These are phyloP conservation scores for Anseranas semipalmata DNA, from an alignment of 2,113 vertebrate species.

Conservation along the genomic window DNA sequence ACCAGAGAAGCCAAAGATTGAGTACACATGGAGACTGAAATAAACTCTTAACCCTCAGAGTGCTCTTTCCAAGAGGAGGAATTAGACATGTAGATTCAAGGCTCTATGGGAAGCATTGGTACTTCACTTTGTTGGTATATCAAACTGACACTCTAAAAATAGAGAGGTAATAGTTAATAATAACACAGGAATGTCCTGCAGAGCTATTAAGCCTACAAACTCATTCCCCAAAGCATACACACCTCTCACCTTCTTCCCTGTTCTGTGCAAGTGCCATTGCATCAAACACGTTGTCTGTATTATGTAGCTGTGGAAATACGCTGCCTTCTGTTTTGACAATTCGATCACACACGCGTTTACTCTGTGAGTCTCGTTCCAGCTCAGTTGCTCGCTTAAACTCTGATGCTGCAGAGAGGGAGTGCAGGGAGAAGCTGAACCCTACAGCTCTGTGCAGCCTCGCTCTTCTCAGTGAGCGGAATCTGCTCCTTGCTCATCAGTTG, in stretches of 20 bases:
- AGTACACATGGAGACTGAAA: neutral
- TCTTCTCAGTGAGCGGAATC: neutral
- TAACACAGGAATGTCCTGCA: neutral
- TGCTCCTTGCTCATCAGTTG: neutral
- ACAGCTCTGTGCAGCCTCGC: neutral
- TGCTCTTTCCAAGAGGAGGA: neutral
- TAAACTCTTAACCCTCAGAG: neutral
- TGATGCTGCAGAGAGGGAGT: neutral
- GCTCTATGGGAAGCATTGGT: neutral
- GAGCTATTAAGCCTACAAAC: neutral
- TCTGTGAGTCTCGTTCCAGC: neutral
- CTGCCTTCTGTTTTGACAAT: neutral
- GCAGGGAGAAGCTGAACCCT: accelerated
- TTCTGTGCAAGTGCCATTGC: neutral
- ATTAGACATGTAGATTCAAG: neutral
- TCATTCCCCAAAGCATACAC: neutral
- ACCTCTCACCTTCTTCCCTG: neutral
- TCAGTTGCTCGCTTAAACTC: neutral
- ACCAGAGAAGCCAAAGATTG: neutral
- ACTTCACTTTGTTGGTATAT: neutral
- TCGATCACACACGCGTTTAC: neutral
- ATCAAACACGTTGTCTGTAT: neutral
- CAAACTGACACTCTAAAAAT: neutral
- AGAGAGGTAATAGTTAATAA: neutral
- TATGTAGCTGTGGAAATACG: neutral